Base-by-base conservation (phyloP, 2,888 invertebrate species). In the Ophraella communa region DNA sequence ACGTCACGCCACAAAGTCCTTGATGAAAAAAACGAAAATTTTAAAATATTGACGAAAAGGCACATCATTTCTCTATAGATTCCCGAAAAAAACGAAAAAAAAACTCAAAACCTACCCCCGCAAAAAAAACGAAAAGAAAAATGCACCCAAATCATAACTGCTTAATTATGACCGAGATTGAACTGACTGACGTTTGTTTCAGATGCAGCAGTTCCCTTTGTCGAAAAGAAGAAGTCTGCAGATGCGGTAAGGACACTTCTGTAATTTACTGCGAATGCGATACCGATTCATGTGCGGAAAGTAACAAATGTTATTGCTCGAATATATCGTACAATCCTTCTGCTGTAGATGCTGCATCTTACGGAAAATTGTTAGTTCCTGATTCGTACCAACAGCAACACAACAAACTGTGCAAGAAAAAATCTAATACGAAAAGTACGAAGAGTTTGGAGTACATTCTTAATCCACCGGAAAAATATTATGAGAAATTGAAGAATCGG, bases 201-300 rank as follows among this genome's bases (percentile, higher is more conserved):
- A 39, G 39, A 8, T 39, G 39, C 39, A 39, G 39, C 17, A 39
- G 7, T 2, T 39, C 39, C 0, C 14, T 39, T 17, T 39, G 39
- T 39, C 27, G 17, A 3, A 51, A 27, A 51, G 5, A 5, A 24
- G 27, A 53, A 57, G 65, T 72, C 30, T 39, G 64, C 39, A 66
- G 14, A 61, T 62, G 42, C 55, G 68, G 76, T 44, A 55, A 2
- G 27, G 27, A 51, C 5, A 86, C 68, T 39, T 67, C 73, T 1
- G 67, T 82, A 1, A 84, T 85, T 2, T 89, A 87, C 76, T 95
- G 94, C 75, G 91, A 90, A 14, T 92, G 92, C 77, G 92, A 92
- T 75, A 93, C 94, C 0, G 94, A 95, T 79, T 93, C 93, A 75
- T 95, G 95, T 77, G 88, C 91, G 0, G 93, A 93, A 70, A 91